phyloP scores from a whole-genome alignment of 2,113 vertebrate genomes.

The Andinoacara biseriatus region DNA sequence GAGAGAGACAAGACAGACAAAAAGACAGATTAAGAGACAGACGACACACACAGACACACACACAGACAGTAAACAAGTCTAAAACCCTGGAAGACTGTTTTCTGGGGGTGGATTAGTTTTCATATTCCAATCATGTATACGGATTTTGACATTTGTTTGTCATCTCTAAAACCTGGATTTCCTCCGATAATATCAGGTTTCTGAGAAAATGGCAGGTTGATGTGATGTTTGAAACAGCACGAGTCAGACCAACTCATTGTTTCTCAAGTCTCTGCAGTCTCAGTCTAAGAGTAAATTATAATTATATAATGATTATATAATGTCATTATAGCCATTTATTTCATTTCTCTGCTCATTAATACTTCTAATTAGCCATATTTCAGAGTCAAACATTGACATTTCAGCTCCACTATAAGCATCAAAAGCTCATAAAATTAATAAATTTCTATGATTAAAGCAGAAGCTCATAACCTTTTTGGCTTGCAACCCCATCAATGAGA shows the following conservation, averaged over 20 bases:
- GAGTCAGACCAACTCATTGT: neutral
- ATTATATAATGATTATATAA: neutral
- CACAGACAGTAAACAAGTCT: slow-evolving; percentile 26
- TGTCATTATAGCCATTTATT: neutral
- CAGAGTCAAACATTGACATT: neutral
- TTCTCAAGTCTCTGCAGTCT: neutral
- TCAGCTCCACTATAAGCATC: neutral
- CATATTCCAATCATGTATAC: neutral
- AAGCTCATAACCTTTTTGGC: neutral
- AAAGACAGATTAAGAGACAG: slow-evolving; percentile 63
- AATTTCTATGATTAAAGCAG: neutral
- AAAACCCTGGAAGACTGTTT: neutral
- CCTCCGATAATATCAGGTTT: neutral
- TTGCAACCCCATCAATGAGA: neutral
- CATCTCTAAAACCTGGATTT: neutral
- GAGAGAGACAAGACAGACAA: slow-evolving; percentile 63
- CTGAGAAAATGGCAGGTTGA: neutral
- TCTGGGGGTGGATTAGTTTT: neutral
- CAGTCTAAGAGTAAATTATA: neutral
- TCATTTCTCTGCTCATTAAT: neutral
- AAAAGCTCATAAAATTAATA: neutral
- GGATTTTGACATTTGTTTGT: neutral
- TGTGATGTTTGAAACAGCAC: neutral
- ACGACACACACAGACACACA: slow-evolving; percentile 35
- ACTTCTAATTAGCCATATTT: neutral